Evolutionary conservation across 2,113 vertebrate species (phyloP).

Genomic region (Pachycephala philippinensis): DNA sequence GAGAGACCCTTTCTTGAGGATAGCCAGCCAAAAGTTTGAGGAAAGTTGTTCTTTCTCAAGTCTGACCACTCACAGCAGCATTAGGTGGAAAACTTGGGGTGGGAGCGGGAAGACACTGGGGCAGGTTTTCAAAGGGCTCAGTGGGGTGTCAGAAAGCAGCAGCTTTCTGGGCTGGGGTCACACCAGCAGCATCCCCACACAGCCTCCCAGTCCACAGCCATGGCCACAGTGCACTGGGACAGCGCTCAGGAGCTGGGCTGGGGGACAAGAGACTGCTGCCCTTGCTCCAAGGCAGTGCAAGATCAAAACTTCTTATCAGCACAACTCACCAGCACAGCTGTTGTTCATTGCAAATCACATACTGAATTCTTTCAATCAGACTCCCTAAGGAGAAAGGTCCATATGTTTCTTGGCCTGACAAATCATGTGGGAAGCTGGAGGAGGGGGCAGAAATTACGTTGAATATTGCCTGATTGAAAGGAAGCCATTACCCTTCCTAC

Average conservation of each 20-base stretch:
- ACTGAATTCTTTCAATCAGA: not conserved
- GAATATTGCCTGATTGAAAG: not conserved
- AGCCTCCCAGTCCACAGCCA: not conserved
- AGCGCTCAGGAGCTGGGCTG: not conserved
- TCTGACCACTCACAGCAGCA: not conserved
- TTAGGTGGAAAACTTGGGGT: not conserved
- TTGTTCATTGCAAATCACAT: not conserved
- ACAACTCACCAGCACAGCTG: not conserved
- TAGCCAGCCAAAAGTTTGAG: not conserved
- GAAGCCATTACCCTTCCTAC: not conserved
- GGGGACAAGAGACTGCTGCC: not conserved
- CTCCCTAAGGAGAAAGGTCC: not conserved
- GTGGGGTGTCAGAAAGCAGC: not conserved
- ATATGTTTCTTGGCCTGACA: not conserved
- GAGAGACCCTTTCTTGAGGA: not conserved
- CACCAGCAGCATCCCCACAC: rapidly evolving
- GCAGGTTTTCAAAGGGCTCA: not conserved
- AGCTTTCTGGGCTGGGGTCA: not conserved
- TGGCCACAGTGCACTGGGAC: rapidly evolving
- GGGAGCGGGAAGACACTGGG: not conserved
- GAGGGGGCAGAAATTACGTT: not conserved
- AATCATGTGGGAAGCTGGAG: not conserved
- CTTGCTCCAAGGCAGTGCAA: not conserved
- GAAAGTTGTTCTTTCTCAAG: not conserved
- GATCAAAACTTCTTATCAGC: not conserved